Evolutionary conservation across 2,888 invertebrate species (phyloP).

Genomic region (Hemithea aestivaria): DNA sequence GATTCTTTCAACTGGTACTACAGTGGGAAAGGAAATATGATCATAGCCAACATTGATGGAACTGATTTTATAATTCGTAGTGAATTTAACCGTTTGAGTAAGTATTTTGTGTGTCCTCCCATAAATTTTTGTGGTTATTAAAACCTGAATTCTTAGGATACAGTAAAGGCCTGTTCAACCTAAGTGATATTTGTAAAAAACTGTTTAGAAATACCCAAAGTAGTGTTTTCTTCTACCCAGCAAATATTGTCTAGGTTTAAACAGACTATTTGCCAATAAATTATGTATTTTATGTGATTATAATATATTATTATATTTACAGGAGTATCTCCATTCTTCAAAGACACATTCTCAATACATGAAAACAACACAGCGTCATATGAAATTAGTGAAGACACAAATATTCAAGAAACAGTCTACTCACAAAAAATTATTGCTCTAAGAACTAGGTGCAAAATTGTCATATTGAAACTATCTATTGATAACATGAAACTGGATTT

Average conservation of each 20-base stretch:
- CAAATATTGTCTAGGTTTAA: too few species aligned
- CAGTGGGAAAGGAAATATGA: conserved; percentile 63
- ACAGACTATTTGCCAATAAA: too few species aligned
- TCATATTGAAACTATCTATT: conserved; percentile 49
- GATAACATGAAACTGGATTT: conserved; percentile 41
- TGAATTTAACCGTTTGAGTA: conserved; percentile 55
- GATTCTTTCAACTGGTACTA: conserved; percentile 70
- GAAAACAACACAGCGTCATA: conserved; percentile 37
- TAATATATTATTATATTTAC: conserved; percentile 35
- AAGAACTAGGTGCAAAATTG: conserved; percentile 56
- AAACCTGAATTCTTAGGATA: too few species aligned
- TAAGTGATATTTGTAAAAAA: too few species aligned
- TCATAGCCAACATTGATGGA: conserved; percentile 43
- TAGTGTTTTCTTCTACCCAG: too few species aligned
- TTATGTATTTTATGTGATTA: too few species aligned
- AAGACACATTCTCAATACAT: conserved; percentile 37
- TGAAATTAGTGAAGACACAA: conserved; percentile 43
- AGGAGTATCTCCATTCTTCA: conserved; percentile 56
- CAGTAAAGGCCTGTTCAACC: too few species aligned
- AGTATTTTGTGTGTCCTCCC: conserved; percentile 36
- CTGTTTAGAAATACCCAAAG: too few species aligned
- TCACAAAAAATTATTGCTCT: conserved; percentile 52
- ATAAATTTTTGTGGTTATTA: too few species aligned
- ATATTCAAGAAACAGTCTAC: conserved; percentile 63
- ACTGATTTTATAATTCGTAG: conserved; percentile 58